Base-by-base conservation (phyloP, 2,888 invertebrate species). In the Volucella bombylans region DNA sequence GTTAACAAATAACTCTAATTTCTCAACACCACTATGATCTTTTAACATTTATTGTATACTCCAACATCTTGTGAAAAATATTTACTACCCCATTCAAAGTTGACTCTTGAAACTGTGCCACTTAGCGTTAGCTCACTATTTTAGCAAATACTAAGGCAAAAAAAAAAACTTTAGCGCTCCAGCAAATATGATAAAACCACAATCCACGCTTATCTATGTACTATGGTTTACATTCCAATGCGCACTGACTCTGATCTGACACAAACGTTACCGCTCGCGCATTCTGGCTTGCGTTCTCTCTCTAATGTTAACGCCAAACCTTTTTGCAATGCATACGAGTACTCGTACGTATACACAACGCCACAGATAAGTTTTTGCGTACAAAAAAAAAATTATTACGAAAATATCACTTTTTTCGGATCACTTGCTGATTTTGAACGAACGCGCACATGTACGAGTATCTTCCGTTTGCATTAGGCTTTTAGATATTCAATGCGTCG, bases 331-430 rank as follows among this genome's bases (percentile, higher is more conserved):
- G 59, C 50, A 64, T 62, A 73, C 38, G 55, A 71, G 41, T 6
- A 65, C 64, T 78, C 57, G 72, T 78, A 73, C 31, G 31, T 6
- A 31, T 31, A 31, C 31, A 31, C 6, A 31, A 31, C 31, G 31
- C 31, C 31, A 31, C 31, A 31, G 61, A 72, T 82, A 79, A 50
- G 38, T 71, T 79, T 79, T 79, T 74, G 79, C 79, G 74, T 79
- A 69, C 69, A 79, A 71, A 83, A 71, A 76, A 83, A 67, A 74
- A 79, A 59, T 79, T 74, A 80, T 83, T 83, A 79, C 79, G 65
- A 83, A 83, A 79, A 83, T 83, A 79, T 74, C 79, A 71, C 69
- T 76, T 83, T 59, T 82, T 83, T 74, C 74, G 61, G 74, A 74
- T 83, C 59, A 65, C 68, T 73, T 50, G 82, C 45, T 78, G 67